Evolutionary conservation across 2,888 invertebrate genomes (phyloP).

Genomic region (Leucophora obtusa): DNA sequence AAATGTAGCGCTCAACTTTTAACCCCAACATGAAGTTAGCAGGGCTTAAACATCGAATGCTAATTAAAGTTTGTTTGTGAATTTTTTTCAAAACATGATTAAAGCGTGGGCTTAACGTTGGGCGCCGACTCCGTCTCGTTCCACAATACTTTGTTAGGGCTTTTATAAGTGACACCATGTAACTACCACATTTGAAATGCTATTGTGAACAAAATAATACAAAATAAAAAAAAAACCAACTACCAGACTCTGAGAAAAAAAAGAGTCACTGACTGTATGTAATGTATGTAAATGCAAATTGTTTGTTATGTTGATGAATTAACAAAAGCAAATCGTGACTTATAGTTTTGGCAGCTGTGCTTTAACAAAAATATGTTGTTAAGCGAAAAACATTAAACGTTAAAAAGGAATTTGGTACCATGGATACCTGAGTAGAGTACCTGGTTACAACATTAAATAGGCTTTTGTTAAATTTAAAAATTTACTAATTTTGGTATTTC

Average conservation of each 20-base stretch:
- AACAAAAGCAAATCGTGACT: constrained; percentile 68
- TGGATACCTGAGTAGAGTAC: background rate
- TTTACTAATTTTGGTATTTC: background rate
- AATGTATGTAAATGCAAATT: constrained; percentile 64
- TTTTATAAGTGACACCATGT: constrained; percentile 62
- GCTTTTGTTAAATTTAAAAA: constrained; percentile 31
- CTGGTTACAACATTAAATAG: constrained; percentile 6
- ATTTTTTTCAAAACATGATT: constrained; percentile 48
- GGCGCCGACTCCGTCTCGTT: constrained; percentile 51
- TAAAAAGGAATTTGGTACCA: constrained; percentile 4
- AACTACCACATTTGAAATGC: constrained; percentile 60
- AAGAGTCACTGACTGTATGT: constrained; percentile 22
- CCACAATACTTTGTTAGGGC: constrained; percentile 54
- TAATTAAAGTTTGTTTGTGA: constrained; percentile 60
- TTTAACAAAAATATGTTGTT: constrained; percentile 49
- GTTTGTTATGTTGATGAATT: constrained; percentile 67
- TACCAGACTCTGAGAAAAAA: constrained; percentile 12
- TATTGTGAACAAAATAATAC: constrained; percentile 11
- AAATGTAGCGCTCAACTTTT: constrained; percentile 40
- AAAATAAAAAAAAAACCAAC: background rate
- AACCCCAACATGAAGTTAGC: constrained; percentile 51
- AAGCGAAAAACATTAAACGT: constrained; percentile 28
- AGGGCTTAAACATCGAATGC: constrained; percentile 53
- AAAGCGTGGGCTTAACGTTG: constrained; percentile 61
- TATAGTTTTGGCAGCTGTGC: constrained; percentile 66